phyloP scores from a whole-genome alignment of 2,888 invertebrate species.

The Pterobdella sp. region DNA sequence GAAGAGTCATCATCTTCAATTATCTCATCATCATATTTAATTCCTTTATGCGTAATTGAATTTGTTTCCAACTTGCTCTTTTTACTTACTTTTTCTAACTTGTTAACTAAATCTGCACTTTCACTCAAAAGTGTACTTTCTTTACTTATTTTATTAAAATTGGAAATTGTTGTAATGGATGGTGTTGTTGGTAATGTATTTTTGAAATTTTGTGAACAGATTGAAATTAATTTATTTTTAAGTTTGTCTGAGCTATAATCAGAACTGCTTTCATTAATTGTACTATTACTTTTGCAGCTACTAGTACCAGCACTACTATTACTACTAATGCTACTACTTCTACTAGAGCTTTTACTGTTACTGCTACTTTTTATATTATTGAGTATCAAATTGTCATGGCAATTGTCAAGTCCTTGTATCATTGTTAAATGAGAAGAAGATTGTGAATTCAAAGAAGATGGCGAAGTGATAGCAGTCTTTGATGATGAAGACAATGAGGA shows the following conservation, averaged over 20 bases:
- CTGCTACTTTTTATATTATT: constrained; percentile 9
- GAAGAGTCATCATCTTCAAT: background rate
- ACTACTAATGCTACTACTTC: background rate
- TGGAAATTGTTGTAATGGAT: background rate
- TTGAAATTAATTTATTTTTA: background rate
- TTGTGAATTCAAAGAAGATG: background rate
- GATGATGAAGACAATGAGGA: constrained; percentile 15
- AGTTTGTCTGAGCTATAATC: background rate
- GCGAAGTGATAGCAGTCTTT: background rate
- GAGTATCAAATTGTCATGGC: background rate
- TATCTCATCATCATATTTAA: background rate
- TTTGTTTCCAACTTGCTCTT: background rate
- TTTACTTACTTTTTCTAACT: background rate
- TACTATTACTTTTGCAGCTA: background rate
- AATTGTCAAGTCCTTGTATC: background rate
- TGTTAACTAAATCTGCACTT: background rate
- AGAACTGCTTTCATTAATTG: background rate
- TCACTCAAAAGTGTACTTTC: background rate
- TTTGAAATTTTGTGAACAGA: background rate
- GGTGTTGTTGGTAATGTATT: background rate
- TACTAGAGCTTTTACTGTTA: constrained; percentile 1
- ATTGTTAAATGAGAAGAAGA: background rate
- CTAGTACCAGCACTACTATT: background rate
- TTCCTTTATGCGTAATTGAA: background rate
- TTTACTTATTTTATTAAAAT: background rate